Percentiles rank a stretch among this genome's conserved stretches.
These are phyloP conservation scores for Acanthosoma haemorrhoidale DNA, from an alignment of 2,888 invertebrate species.

Conservation along the genomic window DNA sequence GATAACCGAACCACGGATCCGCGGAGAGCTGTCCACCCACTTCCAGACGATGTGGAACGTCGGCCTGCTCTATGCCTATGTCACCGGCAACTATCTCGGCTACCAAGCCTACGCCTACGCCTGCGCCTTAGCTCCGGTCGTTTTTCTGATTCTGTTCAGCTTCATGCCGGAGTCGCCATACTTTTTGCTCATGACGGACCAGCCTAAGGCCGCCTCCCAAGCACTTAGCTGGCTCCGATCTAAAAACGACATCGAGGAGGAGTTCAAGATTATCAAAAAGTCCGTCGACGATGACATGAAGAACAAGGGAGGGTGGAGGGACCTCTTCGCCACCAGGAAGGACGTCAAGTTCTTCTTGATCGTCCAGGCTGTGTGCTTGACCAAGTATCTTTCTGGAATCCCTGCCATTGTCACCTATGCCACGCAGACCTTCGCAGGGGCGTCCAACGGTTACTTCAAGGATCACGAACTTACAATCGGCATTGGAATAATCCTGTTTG, in stretches of 20 bases:
- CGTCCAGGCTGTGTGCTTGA: constrained; percentile 27
- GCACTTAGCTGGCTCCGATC: constrained; percentile 36
- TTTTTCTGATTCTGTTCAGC: constrained; percentile 50
- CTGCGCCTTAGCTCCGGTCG: constrained; percentile 49
- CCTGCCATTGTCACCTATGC: constrained; percentile 34
- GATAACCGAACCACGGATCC: constrained; percentile 40
- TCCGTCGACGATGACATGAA: constrained; percentile 34
- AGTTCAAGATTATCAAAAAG: constrained; percentile 32
- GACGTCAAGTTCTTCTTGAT: constrained; percentile 32
- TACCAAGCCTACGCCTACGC: constrained; percentile 47
- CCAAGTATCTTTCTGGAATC: constrained; percentile 32
- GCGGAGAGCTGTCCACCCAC: constrained; percentile 42
- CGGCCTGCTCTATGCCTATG: constrained; percentile 40
- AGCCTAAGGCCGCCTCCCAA: constrained; percentile 48
- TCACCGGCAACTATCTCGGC: constrained; percentile 42
- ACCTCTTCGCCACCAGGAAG: constrained; percentile 30
- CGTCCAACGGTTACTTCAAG: constrained; percentile 43
- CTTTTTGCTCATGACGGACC: constrained; percentile 53
- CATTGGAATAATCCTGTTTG: constrained; percentile 32
- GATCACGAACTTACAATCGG: constrained; percentile 13
- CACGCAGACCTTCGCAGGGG: constrained; percentile 32
- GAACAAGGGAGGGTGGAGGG: constrained; percentile 27
- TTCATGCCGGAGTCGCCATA: constrained; percentile 61
- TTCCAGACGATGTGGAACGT: constrained; percentile 41
- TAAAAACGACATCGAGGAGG: constrained; percentile 31